Conservation (phyloP, 2,888 invertebrate genomes). For the Tetranychus truncatus region DNA sequence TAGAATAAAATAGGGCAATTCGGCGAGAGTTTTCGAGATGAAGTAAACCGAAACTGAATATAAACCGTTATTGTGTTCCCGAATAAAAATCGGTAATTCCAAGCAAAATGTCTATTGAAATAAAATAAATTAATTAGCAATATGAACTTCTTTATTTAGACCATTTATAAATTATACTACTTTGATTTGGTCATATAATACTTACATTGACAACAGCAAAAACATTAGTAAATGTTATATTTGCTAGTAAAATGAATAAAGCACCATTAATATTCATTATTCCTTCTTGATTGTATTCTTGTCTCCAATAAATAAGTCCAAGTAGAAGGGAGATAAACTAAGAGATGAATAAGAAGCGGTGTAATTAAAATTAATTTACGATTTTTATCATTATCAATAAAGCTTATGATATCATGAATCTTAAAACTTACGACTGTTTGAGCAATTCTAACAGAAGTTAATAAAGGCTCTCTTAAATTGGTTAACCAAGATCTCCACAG, state of each 20-base stretch:
- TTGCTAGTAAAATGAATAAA: constrained; percentile 68
- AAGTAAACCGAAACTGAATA: constrained; percentile 80
- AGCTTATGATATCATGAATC: neutral
- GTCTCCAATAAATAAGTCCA: constrained; percentile 34
- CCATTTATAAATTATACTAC: neutral
- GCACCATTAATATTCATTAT: constrained; percentile 87
- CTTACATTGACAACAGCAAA: constrained; percentile 81
- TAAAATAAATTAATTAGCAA: neutral
- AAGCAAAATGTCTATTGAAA: constrained; percentile 29
- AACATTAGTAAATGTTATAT: constrained; percentile 85
- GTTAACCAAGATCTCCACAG: constrained; percentile 59
- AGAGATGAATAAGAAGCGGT: neutral
- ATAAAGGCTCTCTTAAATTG: constrained; percentile 67
- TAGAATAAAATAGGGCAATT: constrained; percentile 58
- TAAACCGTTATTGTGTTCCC: constrained; percentile 73
- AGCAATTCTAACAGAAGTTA: constrained; percentile 65
- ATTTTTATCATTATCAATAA: neutral
- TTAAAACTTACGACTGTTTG: constrained; percentile 60
- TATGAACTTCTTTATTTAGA: neutral
- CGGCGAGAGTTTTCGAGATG: constrained; percentile 69
- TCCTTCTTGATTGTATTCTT: constrained; percentile 53
- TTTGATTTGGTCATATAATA: constrained; percentile 25
- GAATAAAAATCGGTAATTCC: constrained; percentile 68
- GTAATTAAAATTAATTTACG: neutral
- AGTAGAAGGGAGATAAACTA: constrained; percentile 30